Evolutionary conservation across 2,113 vertebrate species (phyloP).

Genomic region (Cyprinodon tularosa): DNA sequence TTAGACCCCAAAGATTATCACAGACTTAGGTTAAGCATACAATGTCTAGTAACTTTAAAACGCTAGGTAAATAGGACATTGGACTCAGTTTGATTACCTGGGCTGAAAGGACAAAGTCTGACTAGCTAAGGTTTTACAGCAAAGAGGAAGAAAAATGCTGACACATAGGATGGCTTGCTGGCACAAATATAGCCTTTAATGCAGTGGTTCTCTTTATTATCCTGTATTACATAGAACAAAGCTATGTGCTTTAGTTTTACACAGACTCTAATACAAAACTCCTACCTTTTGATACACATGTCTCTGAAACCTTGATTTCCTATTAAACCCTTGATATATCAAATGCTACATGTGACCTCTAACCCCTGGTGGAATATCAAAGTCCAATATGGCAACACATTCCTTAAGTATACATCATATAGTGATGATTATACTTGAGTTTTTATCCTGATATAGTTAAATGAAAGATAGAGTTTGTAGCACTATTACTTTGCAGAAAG

Average conservation of each 20-base stretch:
- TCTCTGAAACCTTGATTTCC: background rate
- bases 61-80: conserved; percentile 72
- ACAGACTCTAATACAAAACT: background rate
- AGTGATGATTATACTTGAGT: background rate
- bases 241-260: background rate
- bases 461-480: background rate
- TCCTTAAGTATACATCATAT: background rate
- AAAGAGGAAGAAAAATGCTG: conserved; percentile 39
- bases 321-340: background rate
- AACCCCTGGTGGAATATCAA: background rate
- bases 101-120: conserved; percentile 72
- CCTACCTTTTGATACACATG: background rate
- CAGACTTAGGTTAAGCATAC: conserved; percentile 54
- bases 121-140: conserved; percentile 25
- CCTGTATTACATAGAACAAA: background rate
- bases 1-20: background rate
- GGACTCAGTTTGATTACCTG: conserved; percentile 72
- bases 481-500: no score
- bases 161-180: conserved; percentile 9
- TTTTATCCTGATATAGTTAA: background rate
- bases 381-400: background rate
- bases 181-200: conserved; percentile 12
- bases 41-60: conserved; percentile 57
- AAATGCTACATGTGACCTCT: background rate
- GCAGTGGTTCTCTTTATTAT: no score